These are phyloP conservation scores for Chlorodrepanis virens DNA, from an alignment of 2,113 vertebrate genomes.

Conservation along the genomic window DNA sequence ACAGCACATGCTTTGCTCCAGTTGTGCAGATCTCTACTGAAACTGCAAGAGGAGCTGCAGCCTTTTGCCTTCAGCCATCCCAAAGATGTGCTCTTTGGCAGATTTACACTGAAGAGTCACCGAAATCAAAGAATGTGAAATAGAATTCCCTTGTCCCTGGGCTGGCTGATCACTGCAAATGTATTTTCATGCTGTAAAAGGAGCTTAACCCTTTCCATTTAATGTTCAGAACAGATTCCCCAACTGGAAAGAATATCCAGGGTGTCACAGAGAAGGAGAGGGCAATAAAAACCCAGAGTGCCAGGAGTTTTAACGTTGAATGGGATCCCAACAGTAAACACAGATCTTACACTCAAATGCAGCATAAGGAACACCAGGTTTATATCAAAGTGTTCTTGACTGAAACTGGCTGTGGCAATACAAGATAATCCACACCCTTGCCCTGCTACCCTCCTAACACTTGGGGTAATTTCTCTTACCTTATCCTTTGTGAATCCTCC, in stretches of 20 bases:
- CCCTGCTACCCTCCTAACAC: background rate
- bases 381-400: background rate
- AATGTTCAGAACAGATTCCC: background rate
- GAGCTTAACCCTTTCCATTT: background rate
- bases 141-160: background rate
- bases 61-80: background rate
- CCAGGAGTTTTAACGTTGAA: background rate
- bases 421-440: background rate
- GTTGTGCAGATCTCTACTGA: background rate
- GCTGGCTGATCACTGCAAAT: background rate
- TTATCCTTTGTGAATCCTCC: constrained; percentile 87
- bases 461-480: constrained; percentile 56
- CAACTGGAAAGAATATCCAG: background rate
- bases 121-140: background rate
- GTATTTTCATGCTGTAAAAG: background rate
- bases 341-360: background rate
- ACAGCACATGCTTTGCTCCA: background rate
- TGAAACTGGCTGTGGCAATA: background rate
- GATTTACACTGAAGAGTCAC: background rate
- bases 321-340: background rate
- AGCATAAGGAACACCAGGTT: background rate
- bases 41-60: background rate
- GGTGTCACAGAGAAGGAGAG: background rate
- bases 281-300: background rate
- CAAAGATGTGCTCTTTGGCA: background rate